Base-by-base conservation (phyloP, 1,140 invertebrate species). In the Oreohelix idahoensis region DNA sequence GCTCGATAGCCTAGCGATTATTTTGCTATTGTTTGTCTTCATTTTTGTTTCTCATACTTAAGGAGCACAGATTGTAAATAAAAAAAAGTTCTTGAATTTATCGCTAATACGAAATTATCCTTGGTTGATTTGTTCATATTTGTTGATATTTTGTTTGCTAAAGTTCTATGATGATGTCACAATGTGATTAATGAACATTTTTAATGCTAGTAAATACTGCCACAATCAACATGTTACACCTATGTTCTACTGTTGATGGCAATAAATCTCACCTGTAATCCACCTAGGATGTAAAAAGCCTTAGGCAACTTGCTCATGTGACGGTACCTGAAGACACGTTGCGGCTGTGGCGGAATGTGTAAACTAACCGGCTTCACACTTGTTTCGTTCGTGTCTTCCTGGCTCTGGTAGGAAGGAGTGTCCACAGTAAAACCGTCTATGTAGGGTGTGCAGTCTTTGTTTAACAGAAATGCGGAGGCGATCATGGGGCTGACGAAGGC, bases 401-500 rank as follows among this genome's bases (percentile, higher is more conserved):
- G 36, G 42, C 42, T 38, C 35, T 32, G 49, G 35, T 80, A 53
- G 29, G 51, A 38, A 23, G 63, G 84, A 32, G 53, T 84, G 69
- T 85, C 83, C 0, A 86, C 42, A 8, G 85, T 87, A 84, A 87
- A 89, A 5, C 89, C 90, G 82, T 90, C 88, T n/a, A 90, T 88
- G 74, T 86, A 89, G 35, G 87, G 87, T 1, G 88, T 86, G 85
- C 92, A 93, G 84, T 93, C 92, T 58, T 91, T 89, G 86, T 94
- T 94, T 11, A 93, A 88, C 23, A 94, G 88, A 84, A 94, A 94
- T 0, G 93, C 93, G 35, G 94, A 92, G 4, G 93, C 93, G 32
- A 94, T 93, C 91, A 94, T 92, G 11, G 93, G 94, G 49, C 93
- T 94, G 2, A 94, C 83, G 83, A 94, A 94, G 4, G 93, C 94